phyloP scores from a whole-genome alignment of 35 echinoderm and acorn worm species.

The Apostichopus parvimensis region DNA sequence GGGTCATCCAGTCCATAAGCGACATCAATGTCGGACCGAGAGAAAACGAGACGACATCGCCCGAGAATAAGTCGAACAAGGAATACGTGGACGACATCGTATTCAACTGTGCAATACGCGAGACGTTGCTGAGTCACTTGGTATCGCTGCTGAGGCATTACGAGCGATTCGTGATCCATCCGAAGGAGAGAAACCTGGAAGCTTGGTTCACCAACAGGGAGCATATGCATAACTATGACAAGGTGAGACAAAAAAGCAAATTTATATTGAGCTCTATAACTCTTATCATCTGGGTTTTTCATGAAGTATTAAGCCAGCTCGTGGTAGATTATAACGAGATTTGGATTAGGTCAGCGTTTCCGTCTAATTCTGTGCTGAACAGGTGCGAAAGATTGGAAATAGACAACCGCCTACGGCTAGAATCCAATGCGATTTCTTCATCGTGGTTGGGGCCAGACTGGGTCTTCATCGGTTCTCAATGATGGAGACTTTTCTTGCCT shows the following conservation, averaged over 20 bases:
- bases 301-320: not conserved
- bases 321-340: not conserved
- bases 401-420: not conserved
- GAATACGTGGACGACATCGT: slow-evolving; percentile 78
- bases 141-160: slow-evolving; percentile 82
- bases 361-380: slow-evolving; percentile 10
- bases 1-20: slow-evolving; percentile 87
- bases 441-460: not conserved
- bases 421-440: not conserved
- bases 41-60: slow-evolving; percentile 8
- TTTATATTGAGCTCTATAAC: not conserved
- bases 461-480: not conserved
- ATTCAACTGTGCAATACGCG: slow-evolving; percentile 85
- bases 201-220: slow-evolving; percentile 91
- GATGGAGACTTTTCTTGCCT: not conserved
- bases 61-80: slow-evolving; percentile 59
- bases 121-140: slow-evolving; percentile 73
- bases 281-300: not conserved
- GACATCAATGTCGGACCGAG: slow-evolving; percentile 31
- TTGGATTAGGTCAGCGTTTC: not conserved
- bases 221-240: slow-evolving; percentile 99
- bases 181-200: slow-evolving; percentile 73
- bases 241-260: slow-evolving; percentile 55
- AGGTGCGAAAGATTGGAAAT: not conserved
- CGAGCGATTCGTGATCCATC: slow-evolving; percentile 92